Evolutionary conservation across 2,113 vertebrate species (phyloP), one percentile per base, ranked within the genome.

Genomic region (Carettochelys insculpta): DNA sequence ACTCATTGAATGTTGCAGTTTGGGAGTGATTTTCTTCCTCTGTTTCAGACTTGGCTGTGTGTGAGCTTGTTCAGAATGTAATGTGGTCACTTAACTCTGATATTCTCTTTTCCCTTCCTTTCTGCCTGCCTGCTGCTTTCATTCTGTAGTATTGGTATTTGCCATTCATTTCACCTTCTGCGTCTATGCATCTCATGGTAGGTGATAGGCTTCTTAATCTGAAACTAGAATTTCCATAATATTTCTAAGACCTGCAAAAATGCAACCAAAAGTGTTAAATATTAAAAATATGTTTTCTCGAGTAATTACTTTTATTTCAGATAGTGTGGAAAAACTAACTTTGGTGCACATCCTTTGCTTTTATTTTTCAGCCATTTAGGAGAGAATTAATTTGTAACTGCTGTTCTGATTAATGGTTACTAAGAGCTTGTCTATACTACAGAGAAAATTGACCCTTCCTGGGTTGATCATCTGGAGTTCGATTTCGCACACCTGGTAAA

Each of bases 131-230:
- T 96, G 88, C 97, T 97, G 96, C 96, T 97, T 96, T 98, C 96
- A 97, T 97, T 98, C 94, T 96, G 81, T 97, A 96, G 97, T 98
- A 97, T 97, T 98, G 96, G 95, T 97, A 97, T 97, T 97, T 97
- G 97, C 96, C 95, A 96, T 98, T 98, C 96, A 95, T 98, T 97
- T 98, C 96, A 97, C 96, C 96, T 97, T 97, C 97, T 94, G 97
- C 96, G 96, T 97, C 96, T 97, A 86, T 97, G 96, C 98, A 96
- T 97, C 97, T 98, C 97, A 97, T 98, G 97, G 97, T 98, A 97
- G 96, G 96, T 98, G 93, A 92, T 73, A 97, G 97, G 94, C 84
- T 94, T 96, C 85, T 95, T 96, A 94, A 95, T 95, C 83, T n/a
- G 61, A 94, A 89, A 92, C 91, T 75, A 95, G 95, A 73, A 77